Evolutionary conservation across 2,888 invertebrate species (phyloP).

Genomic region (Lycocerus yunnanus): DNA sequence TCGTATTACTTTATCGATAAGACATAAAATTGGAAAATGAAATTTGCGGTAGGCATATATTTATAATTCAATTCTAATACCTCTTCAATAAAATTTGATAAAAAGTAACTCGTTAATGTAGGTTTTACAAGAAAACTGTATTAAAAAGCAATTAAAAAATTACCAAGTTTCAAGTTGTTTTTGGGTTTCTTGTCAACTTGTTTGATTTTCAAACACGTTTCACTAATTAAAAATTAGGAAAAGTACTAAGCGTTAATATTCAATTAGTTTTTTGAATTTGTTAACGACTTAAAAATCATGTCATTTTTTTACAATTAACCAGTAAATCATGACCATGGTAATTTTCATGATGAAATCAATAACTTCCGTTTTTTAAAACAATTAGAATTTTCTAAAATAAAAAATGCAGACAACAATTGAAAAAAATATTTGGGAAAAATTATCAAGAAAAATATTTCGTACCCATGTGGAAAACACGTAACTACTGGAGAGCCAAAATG

Average conservation of each 20-base stretch:
- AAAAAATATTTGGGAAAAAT: slow-evolving; percentile 9
- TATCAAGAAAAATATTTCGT: slow-evolving; percentile 8
- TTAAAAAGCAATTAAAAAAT: background rate
- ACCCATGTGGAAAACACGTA: slow-evolving; percentile 20
- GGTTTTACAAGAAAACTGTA: background rate
- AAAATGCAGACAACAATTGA: background rate
- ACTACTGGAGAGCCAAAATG: slow-evolving; percentile 32
- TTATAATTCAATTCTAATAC: background rate
- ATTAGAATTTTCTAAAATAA: background rate
- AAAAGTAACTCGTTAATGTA: background rate
- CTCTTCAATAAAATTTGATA: background rate
- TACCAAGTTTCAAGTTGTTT: background rate
- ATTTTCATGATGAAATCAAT: background rate
- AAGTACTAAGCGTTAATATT: background rate
- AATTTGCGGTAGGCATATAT: background rate
- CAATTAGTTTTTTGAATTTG: background rate
- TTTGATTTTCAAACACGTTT: background rate
- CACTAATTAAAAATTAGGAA: background rate
- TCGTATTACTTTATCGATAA: background rate
- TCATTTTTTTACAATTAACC: background rate
- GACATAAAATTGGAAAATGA: background rate
- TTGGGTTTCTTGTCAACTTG: background rate
- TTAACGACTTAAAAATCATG: background rate
- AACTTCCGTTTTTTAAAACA: background rate
- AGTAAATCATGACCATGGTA: background rate